These are phyloP conservation scores for Laspeyria flexula DNA, from an alignment of 2,888 invertebrate species.

Conservation along the genomic window DNA sequence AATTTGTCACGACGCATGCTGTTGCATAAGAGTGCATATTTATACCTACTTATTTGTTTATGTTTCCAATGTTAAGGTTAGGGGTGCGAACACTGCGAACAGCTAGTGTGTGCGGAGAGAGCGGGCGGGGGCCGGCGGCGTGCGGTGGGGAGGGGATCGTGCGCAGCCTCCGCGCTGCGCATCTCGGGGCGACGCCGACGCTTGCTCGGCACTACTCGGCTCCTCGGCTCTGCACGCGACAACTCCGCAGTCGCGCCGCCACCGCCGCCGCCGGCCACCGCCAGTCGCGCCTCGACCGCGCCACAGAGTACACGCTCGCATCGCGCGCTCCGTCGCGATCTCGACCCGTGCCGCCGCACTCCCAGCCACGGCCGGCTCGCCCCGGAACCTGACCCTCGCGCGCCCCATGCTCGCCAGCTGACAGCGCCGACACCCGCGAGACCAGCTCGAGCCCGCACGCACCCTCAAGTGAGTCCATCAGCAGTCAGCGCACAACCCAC, in stretches of 20 bases:
- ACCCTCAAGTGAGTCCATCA: constrained; percentile 57
- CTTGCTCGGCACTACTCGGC: constrained; percentile 10
- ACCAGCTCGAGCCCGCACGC: constrained; percentile 22
- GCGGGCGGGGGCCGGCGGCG: constrained; percentile 14
- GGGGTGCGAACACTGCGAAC: background rate
- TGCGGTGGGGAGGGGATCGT: constrained; percentile 28
- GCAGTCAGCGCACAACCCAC: too few relatives aligned
- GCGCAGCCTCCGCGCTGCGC: constrained; percentile 68
- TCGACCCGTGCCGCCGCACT: constrained; percentile 36
- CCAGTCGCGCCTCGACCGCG: constrained; percentile 65
- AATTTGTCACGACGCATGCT: too few relatives aligned
- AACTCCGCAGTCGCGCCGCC: background rate
- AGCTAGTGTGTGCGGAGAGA: constrained; percentile 7
- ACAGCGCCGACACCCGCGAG: constrained; percentile 57
- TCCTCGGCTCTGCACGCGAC: background rate
- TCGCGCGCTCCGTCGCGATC: constrained; percentile 34
- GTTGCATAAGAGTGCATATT: too few relatives aligned
- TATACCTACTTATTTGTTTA: too few relatives aligned
- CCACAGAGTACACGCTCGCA: constrained; percentile 35
- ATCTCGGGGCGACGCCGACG: constrained; percentile 39
- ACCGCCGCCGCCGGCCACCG: constrained; percentile 23
- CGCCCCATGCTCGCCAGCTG: constrained; percentile 67
- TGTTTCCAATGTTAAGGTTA: constrained; percentile 30
- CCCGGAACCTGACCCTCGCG: constrained; percentile 38
- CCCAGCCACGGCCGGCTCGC: constrained; percentile 28